phyloP scores from a whole-genome alignment of 2,797 vertebrate genomes.

The Halcyon badia region DNA sequence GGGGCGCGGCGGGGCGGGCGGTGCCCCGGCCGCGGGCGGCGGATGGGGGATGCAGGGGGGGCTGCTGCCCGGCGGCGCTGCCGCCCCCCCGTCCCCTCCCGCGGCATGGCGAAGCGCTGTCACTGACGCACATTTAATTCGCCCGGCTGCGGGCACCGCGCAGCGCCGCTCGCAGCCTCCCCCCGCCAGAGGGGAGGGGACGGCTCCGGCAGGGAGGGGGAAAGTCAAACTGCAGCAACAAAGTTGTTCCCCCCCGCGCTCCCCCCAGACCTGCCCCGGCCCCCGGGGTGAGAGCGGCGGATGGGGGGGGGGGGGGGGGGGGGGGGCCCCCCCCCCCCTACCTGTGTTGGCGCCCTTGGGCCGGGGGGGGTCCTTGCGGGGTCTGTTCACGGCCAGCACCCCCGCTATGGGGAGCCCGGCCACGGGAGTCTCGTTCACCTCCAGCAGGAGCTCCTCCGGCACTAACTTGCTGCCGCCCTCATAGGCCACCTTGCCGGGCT shows the following conservation, averaged over 20 bases:
- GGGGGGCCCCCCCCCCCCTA: constrained; percentile 66
- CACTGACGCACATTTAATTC: constrained; percentile 80
- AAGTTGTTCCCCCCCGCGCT: constrained; percentile 35
- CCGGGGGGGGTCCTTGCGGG: constrained; percentile 95
- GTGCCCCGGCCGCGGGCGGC: background rate
- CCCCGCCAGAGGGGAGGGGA: background rate
- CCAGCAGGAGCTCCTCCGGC: constrained; percentile 91
- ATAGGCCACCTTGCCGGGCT: constrained; percentile 86
- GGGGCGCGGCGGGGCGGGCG: background rate
- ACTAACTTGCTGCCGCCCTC: constrained; percentile 89
- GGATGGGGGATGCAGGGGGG: background rate
- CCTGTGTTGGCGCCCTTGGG: constrained; percentile 98
- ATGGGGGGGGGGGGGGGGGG: background rate
- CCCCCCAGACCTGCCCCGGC: background rate
- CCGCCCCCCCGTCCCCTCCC: background rate
- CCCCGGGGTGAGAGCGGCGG: background rate
- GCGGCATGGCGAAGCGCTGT: constrained; percentile 46
- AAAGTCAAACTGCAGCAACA: constrained; percentile 55
- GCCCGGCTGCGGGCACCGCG: constrained; percentile 41
- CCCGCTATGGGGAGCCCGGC: constrained; percentile 96
- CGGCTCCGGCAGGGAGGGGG: constrained; percentile 47
- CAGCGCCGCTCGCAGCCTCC: constrained; percentile 18
- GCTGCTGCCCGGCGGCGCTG: background rate
- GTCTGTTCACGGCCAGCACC: constrained; percentile 94
- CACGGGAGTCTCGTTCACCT: constrained; percentile 97